A percentile compares a stretch with the other conserved stretches of the same genome.
Evolutionary conservation across 2,888 invertebrate species (phyloP).

Genomic region (Metacarcinus magister): DNA sequence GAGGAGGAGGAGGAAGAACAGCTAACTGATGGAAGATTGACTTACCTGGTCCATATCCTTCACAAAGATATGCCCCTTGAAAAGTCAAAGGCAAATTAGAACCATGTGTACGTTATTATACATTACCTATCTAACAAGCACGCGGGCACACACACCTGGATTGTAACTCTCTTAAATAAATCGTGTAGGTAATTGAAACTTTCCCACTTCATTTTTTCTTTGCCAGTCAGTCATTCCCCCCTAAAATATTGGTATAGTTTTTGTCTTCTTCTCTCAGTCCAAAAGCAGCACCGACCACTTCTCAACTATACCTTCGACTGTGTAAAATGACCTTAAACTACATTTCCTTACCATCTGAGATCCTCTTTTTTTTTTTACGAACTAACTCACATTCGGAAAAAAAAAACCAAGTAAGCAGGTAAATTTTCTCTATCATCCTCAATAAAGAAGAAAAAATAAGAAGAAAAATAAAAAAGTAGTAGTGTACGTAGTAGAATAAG

Average conservation of each 20-base stretch:
- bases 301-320: not conserved
- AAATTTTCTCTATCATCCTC: not conserved
- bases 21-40: not conserved
- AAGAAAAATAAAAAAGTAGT: not conserved
- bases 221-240: not conserved
- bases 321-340: not conserved
- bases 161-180: not conserved
- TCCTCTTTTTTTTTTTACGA: not conserved
- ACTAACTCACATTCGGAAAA: not conserved
- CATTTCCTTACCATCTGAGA: not conserved
- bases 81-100: constrained; percentile 72
- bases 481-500: too few relatives aligned
- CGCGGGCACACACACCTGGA: constrained; percentile 20
- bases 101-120: constrained; percentile 6
- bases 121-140: not conserved
- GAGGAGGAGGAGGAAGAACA: not conserved
- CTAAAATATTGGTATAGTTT: not conserved
- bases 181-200: not conserved
- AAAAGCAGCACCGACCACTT: not conserved
- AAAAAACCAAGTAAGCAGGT: not conserved
- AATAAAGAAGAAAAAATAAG: not conserved
- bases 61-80: constrained; percentile 79
- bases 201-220: not conserved
- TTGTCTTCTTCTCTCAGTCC: not conserved
- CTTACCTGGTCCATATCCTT: constrained; percentile 77